Percentiles rank a stretch among this genome's conserved stretches.
These are phyloP conservation scores for Actinia tenebrosa DNA, from an alignment of 64 coral and sea anemone species.

Conservation along the genomic window DNA sequence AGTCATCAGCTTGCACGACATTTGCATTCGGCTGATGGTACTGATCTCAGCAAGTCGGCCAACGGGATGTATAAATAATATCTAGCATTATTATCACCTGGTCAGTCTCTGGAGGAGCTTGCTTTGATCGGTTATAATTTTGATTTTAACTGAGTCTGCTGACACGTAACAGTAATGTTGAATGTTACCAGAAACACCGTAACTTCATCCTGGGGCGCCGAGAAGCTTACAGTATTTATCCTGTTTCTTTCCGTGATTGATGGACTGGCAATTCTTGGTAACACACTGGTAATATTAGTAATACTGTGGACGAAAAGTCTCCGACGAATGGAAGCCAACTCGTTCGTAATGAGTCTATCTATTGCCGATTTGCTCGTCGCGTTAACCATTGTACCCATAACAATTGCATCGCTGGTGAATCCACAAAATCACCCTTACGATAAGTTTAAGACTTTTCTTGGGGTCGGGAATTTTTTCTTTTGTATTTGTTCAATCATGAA, in stretches of 20 bases:
- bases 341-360: constrained; percentile 46
- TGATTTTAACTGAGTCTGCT: no score
- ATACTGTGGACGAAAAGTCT: constrained; percentile 34
- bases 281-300: constrained; percentile 39
- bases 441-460: constrained; percentile 35
- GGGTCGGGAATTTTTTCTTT: constrained; percentile 60
- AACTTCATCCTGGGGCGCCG: constrained; percentile 15
- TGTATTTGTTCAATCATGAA: constrained; percentile 66
- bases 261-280: constrained; percentile 28
- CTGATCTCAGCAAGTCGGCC: no score
- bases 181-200: neutral
- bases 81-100: no score
- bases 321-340: constrained; percentile 45
- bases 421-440: neutral
- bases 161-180: neutral
- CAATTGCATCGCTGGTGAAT: constrained; percentile 23
- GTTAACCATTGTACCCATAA: constrained; percentile 29
- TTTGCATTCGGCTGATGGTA: no score
- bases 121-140: no score
- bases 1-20: no score
- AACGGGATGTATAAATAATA: no score
- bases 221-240: neutral
- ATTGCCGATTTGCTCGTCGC: constrained; percentile 43
- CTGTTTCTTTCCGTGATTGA: constrained; percentile 22
- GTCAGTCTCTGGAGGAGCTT: no score